A percentile compares a stretch with the other conserved stretches of the same genome.
Evolutionary conservation across 2,797 vertebrate species (phyloP).

Genomic region (Pantherophis alleghaniensis): DNA sequence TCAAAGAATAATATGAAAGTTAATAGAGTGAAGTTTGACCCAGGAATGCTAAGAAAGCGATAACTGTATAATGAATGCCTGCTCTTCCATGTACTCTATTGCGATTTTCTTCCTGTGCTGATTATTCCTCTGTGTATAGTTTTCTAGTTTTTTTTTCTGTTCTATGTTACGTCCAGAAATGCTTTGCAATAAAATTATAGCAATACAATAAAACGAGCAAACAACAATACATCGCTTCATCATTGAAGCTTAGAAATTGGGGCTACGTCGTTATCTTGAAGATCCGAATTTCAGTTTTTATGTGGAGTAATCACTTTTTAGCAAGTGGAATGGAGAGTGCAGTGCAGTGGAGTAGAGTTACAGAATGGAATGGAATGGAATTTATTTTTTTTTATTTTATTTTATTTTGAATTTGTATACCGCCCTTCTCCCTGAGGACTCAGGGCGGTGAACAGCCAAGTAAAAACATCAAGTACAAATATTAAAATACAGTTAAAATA

Average conservation of each 20-base stretch:
- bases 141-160: not conserved
- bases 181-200: not conserved
- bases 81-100: not conserved
- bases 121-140: not conserved
- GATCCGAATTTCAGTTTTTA: not conserved
- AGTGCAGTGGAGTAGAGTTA: too few relatives aligned
- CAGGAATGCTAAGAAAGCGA: not conserved
- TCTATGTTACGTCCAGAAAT: not conserved
- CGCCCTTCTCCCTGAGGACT: too few relatives aligned
- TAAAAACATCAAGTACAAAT: too few relatives aligned
- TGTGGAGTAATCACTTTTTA: not conserved
- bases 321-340: too few relatives aligned
- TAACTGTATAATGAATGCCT: not conserved
- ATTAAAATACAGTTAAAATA: too few relatives aligned
- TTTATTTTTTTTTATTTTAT: too few relatives aligned
- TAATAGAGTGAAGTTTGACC: not conserved
- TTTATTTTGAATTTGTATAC: too few relatives aligned
- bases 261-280: not conserved
- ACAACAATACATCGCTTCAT: not conserved
- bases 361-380: too few relatives aligned
- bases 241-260: not conserved
- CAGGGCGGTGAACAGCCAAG: too few relatives aligned
- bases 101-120: not conserved
- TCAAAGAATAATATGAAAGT: not conserved
- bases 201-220: not conserved